Evolutionary conservation across 1,140 invertebrate species (phyloP).

Genomic region (Sminthurinus signatus): DNA sequence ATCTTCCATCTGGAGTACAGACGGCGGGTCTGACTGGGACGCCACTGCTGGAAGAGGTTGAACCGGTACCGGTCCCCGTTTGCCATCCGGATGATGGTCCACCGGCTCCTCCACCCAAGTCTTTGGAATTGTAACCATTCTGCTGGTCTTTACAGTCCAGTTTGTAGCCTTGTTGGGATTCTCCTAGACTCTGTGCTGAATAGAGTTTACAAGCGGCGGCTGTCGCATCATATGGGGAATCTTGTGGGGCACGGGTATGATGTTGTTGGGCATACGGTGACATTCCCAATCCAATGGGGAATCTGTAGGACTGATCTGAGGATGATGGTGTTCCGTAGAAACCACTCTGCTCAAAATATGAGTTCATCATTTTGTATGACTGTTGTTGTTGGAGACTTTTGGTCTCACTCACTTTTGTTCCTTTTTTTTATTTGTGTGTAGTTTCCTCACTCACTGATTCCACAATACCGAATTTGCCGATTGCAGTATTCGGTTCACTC

Average conservation of each 20-base stretch:
- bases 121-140: conserved; percentile 59
- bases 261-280: conserved; percentile 64
- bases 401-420: no score
- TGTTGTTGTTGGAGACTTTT: no score
- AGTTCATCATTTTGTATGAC: conserved; percentile 75
- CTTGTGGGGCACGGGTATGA: conserved; percentile 70
- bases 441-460: no score
- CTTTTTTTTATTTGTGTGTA: no score
- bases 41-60: conserved; percentile 35
- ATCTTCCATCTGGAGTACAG: conserved; percentile 64
- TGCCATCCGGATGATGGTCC: conserved; percentile 43
- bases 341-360: conserved; percentile 88
- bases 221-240: conserved; percentile 80
- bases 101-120: conserved; percentile 56
- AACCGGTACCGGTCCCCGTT: conserved; percentile 28
- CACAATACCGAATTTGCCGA: no score
- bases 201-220: conserved; percentile 80
- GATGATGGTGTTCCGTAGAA: conserved; percentile 75
- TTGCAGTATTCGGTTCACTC: no score
- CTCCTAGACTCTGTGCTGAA: conserved; percentile 54
- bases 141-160: conserved; percentile 52
- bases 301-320: conserved; percentile 61
- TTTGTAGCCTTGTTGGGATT: conserved; percentile 54
- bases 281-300: conserved; percentile 73
- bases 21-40: conserved; percentile 67